phyloP scores from a whole-genome alignment of 2,113 vertebrate genomes.

The Fregata magnificens region DNA sequence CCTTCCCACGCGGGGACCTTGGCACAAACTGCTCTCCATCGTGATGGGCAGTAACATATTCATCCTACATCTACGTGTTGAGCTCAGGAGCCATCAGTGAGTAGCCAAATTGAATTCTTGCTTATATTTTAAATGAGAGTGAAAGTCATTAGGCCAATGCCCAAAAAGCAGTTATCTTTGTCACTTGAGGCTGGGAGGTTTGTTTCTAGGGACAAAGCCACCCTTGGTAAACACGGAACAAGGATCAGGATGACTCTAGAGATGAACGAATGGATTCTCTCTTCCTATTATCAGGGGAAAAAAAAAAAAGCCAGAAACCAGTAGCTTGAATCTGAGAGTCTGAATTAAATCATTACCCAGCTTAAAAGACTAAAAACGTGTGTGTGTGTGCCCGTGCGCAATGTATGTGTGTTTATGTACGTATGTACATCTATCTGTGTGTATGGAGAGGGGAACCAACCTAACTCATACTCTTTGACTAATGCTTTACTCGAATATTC shows the following conservation, averaged over 20 bases:
- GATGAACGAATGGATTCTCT: neutral
- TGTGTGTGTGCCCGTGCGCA: neutral
- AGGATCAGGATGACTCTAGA: neutral
- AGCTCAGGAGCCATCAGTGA: neutral
- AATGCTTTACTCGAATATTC: constrained; percentile 18
- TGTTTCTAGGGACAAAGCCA: neutral
- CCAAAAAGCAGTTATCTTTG: constrained; percentile 16
- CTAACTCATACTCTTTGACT: constrained; percentile 1
- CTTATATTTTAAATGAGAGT: neutral
- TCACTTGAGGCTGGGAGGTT: neutral
- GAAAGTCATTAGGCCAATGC: constrained; percentile 12
- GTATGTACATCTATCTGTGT: neutral
- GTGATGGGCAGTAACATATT: neutral
- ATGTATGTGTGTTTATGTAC: neutral
- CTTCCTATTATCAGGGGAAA: neutral
- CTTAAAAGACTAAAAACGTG: neutral
- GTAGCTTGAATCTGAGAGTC: neutral
- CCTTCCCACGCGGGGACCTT: neutral
- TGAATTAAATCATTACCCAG: neutral
- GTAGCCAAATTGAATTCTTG: neutral
- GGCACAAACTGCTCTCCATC: neutral
- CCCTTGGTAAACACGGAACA: neutral
- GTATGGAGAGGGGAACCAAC: neutral
- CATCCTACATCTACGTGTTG: neutral
- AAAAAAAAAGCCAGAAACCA: neutral